A percentile compares a stretch with the other conserved stretches of the same genome.
phyloP scores from a whole-genome alignment of 2,888 invertebrate species.

The Eupithecia inturbata region DNA sequence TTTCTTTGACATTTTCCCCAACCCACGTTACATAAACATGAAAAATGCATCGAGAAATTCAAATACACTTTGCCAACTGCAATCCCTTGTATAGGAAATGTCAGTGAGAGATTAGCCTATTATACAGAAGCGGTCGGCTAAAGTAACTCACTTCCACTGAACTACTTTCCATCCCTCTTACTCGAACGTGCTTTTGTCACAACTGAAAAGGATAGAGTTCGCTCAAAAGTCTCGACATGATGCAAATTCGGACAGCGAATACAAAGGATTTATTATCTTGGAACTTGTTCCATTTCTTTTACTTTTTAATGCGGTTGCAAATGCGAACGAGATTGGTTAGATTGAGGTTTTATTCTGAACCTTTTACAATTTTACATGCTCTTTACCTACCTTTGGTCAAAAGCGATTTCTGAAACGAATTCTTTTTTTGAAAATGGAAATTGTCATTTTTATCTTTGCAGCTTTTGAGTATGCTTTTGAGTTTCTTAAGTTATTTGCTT shows the following conservation, averaged over 20 bases:
- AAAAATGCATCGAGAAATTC: conserved; percentile 29
- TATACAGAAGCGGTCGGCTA: conserved; percentile 53
- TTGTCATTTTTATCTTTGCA: background rate
- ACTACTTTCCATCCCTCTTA: conserved; percentile 34
- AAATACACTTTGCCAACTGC: conserved; percentile 28
- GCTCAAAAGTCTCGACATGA: conserved; percentile 39
- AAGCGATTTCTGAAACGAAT: conserved; percentile 27
- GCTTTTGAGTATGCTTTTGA: background rate
- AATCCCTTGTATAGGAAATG: conserved; percentile 46
- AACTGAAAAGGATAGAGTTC: conserved; percentile 41
- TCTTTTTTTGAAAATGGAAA: conserved; percentile 6
- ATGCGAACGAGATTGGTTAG: conserved; percentile 44
- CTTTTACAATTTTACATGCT: conserved; percentile 28
- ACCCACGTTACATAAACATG: background rate
- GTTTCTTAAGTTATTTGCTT: too few species aligned
- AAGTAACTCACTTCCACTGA: conserved; percentile 49
- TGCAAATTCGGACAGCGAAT: conserved; percentile 53
- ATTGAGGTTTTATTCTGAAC: conserved; percentile 39
- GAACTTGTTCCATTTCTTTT: conserved; percentile 49
- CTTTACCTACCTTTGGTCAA: conserved; percentile 28
- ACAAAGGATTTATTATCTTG: conserved; percentile 50
- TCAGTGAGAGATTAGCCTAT: conserved; percentile 55
- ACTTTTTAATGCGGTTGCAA: conserved; percentile 43
- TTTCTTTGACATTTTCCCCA: background rate
- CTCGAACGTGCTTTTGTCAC: conserved; percentile 25